Evolutionary conservation across 2,113 vertebrate genomes (phyloP).

Genomic region (Tupaia tana): DNA sequence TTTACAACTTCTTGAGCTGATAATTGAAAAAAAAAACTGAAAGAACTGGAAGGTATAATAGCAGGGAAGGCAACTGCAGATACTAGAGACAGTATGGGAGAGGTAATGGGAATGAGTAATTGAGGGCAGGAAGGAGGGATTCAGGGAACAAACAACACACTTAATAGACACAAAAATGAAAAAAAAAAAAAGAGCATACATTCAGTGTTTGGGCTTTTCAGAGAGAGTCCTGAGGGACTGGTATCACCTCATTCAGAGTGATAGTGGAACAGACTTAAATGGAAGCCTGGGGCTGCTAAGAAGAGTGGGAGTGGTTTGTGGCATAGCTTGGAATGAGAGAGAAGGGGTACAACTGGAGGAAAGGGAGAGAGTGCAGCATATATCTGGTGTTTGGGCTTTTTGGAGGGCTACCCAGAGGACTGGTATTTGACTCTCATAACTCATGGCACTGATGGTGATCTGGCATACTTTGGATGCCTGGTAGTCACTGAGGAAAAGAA

Average conservation of each 20-base stretch:
- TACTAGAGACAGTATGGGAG: no score
- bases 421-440: neutral
- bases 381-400: neutral
- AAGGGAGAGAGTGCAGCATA: accelerated
- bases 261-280: neutral
- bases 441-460: neutral
- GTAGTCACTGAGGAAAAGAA: neutral
- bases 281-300: neutral
- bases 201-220: neutral
- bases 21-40: no score
- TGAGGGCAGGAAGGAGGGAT: no score
- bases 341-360: neutral
- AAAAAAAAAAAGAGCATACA: no score
- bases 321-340: neutral
- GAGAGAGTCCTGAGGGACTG: neutral
- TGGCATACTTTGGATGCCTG: neutral
- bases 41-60: no score
- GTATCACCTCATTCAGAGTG: neutral
- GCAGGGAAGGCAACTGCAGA: no score
- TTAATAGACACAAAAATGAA: no score
- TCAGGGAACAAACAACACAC: no score
- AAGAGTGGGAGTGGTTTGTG: neutral
- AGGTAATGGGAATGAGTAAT: no score
- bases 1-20: neutral
- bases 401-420: neutral